A percentile compares a stretch with the other conserved stretches of the same genome.
phyloP scores from a whole-genome alignment of 1,140 invertebrate genomes.

The Daktulosphaira vitifoliae region DNA sequence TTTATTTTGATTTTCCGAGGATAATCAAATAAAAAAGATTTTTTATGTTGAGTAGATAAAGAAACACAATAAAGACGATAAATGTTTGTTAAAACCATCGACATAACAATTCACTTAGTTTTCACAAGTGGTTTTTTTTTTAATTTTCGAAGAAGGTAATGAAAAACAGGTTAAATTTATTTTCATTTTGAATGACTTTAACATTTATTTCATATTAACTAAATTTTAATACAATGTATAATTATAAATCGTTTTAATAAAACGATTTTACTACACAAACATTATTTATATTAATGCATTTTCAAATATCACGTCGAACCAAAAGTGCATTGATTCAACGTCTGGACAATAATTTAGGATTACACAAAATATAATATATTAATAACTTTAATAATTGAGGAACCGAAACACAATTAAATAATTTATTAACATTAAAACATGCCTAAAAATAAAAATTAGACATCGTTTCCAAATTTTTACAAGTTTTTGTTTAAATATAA shows the following conservation, averaged over 20 bases:
- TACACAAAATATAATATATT: slow-evolving; percentile 20
- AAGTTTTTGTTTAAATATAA: no score
- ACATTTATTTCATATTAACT: slow-evolving; percentile 29
- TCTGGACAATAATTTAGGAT: slow-evolving; percentile 20
- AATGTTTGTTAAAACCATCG: no score
- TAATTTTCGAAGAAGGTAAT: no score
- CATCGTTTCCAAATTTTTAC: no score
- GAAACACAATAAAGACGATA: no score
- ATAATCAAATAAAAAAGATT: no score
- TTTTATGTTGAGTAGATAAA: no score
- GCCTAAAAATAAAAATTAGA: no score
- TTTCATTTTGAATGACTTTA: slow-evolving; percentile 28
- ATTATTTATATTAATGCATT: neutral
- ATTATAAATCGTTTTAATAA: slow-evolving; percentile 32
- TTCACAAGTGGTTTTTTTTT: no score
- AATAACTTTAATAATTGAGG: slow-evolving; percentile 17
- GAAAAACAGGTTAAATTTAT: no score
- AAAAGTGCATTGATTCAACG: slow-evolving; percentile 2
- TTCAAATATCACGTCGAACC: neutral
- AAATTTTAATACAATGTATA: slow-evolving; percentile 30
- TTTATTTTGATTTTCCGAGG: no score
- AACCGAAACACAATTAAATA: slow-evolving; percentile 16
- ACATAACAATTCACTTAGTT: no score
- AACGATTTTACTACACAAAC: slow-evolving; percentile 32
- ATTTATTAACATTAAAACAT: slow-evolving; percentile 14